phyloP scores from a whole-genome alignment of 1,140 invertebrate genomes.

The Sminthurides bifidus region DNA sequence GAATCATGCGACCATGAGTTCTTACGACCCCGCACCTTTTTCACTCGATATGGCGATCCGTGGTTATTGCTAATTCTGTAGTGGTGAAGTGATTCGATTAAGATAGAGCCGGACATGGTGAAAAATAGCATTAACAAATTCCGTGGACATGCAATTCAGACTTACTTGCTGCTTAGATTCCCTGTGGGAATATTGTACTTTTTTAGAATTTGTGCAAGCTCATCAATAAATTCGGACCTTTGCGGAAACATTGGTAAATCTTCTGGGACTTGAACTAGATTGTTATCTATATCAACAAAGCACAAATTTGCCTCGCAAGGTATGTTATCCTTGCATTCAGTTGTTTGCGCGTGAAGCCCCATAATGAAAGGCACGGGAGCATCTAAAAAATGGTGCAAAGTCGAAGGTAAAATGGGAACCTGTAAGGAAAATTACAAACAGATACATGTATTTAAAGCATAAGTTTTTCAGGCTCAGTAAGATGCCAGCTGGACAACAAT shows the following conservation, averaged over 20 bases:
- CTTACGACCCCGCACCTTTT: constrained; percentile 49
- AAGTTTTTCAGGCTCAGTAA: neutral
- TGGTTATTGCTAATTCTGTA: constrained; percentile 24
- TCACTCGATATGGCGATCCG: constrained; percentile 26
- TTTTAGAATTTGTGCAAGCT: constrained; percentile 67
- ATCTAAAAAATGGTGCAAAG: constrained; percentile 91
- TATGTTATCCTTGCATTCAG: constrained; percentile 43
- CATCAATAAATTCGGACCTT: constrained; percentile 68
- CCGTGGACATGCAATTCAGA: neutral
- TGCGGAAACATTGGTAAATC: constrained; percentile 89
- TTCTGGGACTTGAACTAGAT: constrained; percentile 83
- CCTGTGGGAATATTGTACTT: constrained; percentile 49
- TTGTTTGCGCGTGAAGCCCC: constrained; percentile 53
- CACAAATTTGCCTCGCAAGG: constrained; percentile 74
- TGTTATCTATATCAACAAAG: constrained; percentile 90
- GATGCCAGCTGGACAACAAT: neutral
- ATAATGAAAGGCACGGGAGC: constrained; percentile 98
- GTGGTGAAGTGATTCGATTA: constrained; percentile 16
- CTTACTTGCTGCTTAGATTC: constrained; percentile 32
- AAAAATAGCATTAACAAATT: neutral
- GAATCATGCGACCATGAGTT: constrained; percentile 60
- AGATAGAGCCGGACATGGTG: constrained; percentile 16
- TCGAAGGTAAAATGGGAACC: constrained; percentile 90
- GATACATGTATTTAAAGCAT: neutral
- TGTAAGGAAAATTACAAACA: no score